These are phyloP conservation scores for Lysandra coridon DNA, from an alignment of 2,888 invertebrate species.

Conservation along the genomic window DNA sequence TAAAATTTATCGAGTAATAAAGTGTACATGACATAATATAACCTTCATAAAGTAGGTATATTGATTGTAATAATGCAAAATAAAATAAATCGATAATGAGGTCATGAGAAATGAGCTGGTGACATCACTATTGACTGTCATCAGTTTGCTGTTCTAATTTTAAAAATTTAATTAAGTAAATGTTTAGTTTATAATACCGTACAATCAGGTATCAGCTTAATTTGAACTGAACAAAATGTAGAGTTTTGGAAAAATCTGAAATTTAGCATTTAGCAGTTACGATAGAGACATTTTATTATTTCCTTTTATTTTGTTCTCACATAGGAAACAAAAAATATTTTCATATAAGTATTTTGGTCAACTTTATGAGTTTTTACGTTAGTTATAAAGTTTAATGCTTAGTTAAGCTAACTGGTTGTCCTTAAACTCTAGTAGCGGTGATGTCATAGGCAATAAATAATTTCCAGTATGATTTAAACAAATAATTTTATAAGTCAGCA, in stretches of 20 bases:
- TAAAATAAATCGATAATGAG: slow-evolving; percentile 16
- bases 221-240: neutral
- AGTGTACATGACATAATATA: neutral
- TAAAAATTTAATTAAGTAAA: neutral
- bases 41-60: neutral
- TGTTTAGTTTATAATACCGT: too few species aligned
- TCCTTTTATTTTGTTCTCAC: too few species aligned
- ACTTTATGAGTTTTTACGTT: neutral
- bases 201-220: neutral
- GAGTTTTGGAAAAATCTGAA: neutral
- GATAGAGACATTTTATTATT: too few species aligned
- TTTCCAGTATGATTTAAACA: neutral
- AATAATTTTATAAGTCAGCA: neutral
- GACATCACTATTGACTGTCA: slow-evolving; percentile 3
- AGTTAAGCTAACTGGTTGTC: slow-evolving; percentile 16
- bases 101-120: neutral
- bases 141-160: slow-evolving; percentile 6
- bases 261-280: too few species aligned
- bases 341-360: neutral
- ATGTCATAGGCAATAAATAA: slow-evolving; percentile 5
- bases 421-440: slow-evolving; percentile 10
- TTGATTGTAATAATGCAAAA: neutral
- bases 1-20: neutral
- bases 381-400: neutral
- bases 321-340: neutral